phyloP scores from a whole-genome alignment of 2,113 vertebrate genomes.

The Pelecanoides urinatrix region DNA sequence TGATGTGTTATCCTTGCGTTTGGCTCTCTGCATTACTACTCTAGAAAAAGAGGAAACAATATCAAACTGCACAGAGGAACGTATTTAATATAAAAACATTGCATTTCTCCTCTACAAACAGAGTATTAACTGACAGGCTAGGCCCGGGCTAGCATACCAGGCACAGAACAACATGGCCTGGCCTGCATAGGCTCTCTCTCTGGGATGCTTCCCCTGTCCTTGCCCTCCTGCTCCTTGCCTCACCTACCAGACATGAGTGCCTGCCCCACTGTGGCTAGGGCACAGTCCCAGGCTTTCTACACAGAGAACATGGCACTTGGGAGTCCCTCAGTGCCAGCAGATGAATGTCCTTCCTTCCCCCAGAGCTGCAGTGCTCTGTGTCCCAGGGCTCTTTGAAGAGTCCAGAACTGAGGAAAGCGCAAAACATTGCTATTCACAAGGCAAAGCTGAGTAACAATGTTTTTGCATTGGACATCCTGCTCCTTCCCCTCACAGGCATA shows the following conservation, averaged over 20 bases:
- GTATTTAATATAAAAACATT: background rate
- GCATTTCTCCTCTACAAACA: background rate
- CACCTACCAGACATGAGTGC: accelerated
- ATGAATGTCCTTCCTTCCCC: background rate
- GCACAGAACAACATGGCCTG: background rate
- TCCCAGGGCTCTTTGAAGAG: background rate
- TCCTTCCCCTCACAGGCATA: background rate
- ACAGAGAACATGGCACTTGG: accelerated
- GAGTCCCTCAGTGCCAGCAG: background rate
- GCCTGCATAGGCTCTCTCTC: background rate
- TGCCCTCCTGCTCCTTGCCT: background rate
- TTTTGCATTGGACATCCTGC: background rate
- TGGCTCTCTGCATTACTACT: background rate
- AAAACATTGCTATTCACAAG: background rate
- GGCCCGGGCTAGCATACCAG: background rate
- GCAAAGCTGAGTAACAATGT: background rate
- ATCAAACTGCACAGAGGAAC: background rate
- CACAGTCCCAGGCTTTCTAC: background rate
- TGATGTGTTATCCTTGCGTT: background rate
- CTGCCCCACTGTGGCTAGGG: accelerated
- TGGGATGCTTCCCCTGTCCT: background rate
- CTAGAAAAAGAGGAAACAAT: background rate
- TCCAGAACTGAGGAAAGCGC: background rate
- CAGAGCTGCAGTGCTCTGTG: background rate
- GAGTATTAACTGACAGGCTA: background rate